Evolutionary conservation across 2,113 vertebrate species (phyloP).

Genomic region (Paracanthobrama guichenoti): DNA sequence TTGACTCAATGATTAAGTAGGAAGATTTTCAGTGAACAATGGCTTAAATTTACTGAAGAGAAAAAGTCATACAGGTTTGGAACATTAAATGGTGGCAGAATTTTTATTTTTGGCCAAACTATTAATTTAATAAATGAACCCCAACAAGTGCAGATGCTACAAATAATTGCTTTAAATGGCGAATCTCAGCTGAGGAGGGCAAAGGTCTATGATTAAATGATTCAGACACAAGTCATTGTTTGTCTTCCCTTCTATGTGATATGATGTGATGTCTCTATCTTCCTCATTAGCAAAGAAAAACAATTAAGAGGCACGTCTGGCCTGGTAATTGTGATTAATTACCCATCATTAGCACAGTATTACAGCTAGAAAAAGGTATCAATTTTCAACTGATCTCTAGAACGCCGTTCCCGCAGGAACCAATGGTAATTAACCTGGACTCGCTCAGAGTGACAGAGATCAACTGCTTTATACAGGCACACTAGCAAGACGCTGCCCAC

Average conservation of each 20-base stretch:
- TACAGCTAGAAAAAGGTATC: slow-evolving; percentile 73
- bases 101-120: background rate
- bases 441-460: slow-evolving; percentile 68
- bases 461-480: slow-evolving; percentile 60
- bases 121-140: slow-evolving; percentile 15
- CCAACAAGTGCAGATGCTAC: slow-evolving; percentile 49
- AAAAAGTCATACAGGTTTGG: background rate
- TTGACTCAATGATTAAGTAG: background rate
- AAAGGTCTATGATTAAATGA: slow-evolving; percentile 73
- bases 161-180: slow-evolving; percentile 67
- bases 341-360: slow-evolving; percentile 67
- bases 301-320: slow-evolving; percentile 70
- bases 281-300: slow-evolving; percentile 69
- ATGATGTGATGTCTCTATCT: slow-evolving; percentile 71
- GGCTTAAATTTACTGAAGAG: background rate
- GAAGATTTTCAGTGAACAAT: background rate
- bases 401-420: slow-evolving; percentile 66
- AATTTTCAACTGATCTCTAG: slow-evolving; percentile 69
- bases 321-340: slow-evolving; percentile 80
- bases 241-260: slow-evolving; percentile 63
- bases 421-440: slow-evolving; percentile 72
- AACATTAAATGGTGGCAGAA: background rate
- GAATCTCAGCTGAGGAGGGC: slow-evolving; percentile 53
- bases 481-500: slow-evolving; percentile 36
- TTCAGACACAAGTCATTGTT: slow-evolving; percentile 72